These are phyloP conservation scores for Pyxicephalus adspersus DNA, from an alignment of 2,113 vertebrate genomes.

Conservation along the genomic window DNA sequence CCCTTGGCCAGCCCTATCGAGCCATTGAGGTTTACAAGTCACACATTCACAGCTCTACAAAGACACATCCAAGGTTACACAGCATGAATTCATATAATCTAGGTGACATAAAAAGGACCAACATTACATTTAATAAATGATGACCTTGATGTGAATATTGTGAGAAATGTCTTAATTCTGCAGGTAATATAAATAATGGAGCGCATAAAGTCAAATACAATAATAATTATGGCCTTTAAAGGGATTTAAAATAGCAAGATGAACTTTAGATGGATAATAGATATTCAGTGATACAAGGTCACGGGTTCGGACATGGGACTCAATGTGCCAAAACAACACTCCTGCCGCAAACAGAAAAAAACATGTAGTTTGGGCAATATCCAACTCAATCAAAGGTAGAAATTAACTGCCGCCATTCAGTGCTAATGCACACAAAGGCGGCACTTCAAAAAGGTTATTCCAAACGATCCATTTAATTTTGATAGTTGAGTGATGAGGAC, in stretches of 20 bases:
- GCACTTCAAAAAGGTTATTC: no score
- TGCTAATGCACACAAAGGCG: no score
- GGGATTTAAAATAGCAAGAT: background rate
- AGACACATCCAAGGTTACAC: no score
- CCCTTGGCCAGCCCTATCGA: background rate
- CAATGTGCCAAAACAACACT: no score
- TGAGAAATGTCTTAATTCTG: constrained; percentile 37
- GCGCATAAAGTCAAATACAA: constrained; percentile 13
- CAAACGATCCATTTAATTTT: no score
- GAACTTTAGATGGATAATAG: constrained; percentile 23
- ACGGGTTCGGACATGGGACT: background rate
- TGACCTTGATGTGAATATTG: constrained; percentile 33
- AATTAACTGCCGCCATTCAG: no score
- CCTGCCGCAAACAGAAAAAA: no score
- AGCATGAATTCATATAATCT: background rate
- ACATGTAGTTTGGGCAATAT: no score
- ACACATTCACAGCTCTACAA: background rate
- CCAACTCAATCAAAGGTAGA: no score
- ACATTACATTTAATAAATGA: constrained; percentile 27
- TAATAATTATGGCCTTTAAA: constrained; percentile 25
- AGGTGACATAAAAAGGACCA: constrained; percentile 25
- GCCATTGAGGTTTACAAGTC: background rate
- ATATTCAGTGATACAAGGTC: constrained; percentile 22
- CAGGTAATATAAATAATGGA: constrained; percentile 19
- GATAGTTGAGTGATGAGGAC: no score